Evolutionary conservation across 2,888 invertebrate genomes (phyloP), one percentile per base, ranked within the genome.

Genomic region (Xanthia togata): DNA sequence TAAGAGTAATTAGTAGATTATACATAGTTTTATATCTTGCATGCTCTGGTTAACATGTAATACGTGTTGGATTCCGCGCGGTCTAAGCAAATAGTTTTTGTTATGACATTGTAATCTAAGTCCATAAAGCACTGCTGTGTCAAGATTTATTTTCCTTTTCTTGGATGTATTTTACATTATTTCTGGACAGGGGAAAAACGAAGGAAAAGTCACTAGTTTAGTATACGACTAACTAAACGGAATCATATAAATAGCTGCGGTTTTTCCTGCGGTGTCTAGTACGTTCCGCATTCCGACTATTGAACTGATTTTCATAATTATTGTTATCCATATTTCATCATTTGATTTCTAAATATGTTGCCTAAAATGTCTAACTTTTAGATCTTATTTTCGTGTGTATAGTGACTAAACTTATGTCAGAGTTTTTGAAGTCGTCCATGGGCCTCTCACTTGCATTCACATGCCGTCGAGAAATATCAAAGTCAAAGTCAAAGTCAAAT

Each of bases 11-110:
- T 75, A 84, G n/a, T 5, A 69, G 60, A 69, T 81, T 63, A 81
- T 71, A 53, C 71, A 81, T 59, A 38, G 64, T n/a, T 65, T 65
- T 70, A 71, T 64, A 31, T 69, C 47, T 55, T 69, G 14, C 47
- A 55, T n/a, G 86, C 78, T 85, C 83, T 85, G 69, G 17, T 85
- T 82, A 47, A 11, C 53, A 73, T 17, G 5, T 65, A 57, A 77
- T 64, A 64, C 11, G 60, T 47, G 77, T 31, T 85, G 68, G 31
- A 76, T 81, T 76, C 64, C 60, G 47, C 26, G 69, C 73, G 26
- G 5, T 57, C 47, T 63, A 55, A 73, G 55, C 71, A 69, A 11
- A 20, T 57, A 47, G 31, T 26, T 8, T 63, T 55, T n/a, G 11
- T 76, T 60, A 62, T 57, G 55, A 62, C 55, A 65, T 68, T 70